Evolutionary conservation across 2,888 invertebrate genomes (phyloP).

Genomic region (Gibbula magus): DNA sequence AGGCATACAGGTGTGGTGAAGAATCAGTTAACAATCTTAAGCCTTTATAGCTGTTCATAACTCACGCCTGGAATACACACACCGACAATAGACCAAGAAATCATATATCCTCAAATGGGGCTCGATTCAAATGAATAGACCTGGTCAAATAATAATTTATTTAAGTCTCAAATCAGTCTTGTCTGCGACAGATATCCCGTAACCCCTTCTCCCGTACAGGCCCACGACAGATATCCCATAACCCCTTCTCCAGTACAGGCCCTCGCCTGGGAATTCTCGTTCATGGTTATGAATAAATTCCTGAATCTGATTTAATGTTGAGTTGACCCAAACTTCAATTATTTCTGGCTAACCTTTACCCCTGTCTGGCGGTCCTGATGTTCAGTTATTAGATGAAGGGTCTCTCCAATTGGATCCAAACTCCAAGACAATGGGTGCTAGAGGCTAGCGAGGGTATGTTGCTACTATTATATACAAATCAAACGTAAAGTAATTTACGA

Average conservation of each 20-base stretch:
- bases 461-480: background rate
- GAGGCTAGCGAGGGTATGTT: background rate
- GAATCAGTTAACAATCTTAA: background rate
- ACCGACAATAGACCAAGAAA: background rate
- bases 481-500: background rate
- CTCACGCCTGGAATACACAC: background rate
- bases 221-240: background rate
- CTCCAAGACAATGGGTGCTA: background rate
- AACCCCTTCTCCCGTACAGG: too few relatives aligned
- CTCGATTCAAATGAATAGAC: background rate
- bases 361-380: background rate
- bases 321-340: conserved; percentile 16
- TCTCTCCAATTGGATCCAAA: background rate
- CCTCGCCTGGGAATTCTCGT: background rate
- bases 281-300: conserved; percentile 26
- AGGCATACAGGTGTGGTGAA: background rate
- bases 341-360: conserved; percentile 6
- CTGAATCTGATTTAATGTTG: conserved; percentile 12
- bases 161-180: background rate
- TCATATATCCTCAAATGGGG: background rate
- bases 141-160: conserved; percentile 12
- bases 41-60: background rate
- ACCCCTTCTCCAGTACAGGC: background rate
- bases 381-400: background rate
- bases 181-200: conserved; percentile 7